Percentiles rank a stretch among this genome's conserved stretches.
phyloP scores from a whole-genome alignment of 2,888 invertebrate species.

The Brachynemurus nebulosus region DNA sequence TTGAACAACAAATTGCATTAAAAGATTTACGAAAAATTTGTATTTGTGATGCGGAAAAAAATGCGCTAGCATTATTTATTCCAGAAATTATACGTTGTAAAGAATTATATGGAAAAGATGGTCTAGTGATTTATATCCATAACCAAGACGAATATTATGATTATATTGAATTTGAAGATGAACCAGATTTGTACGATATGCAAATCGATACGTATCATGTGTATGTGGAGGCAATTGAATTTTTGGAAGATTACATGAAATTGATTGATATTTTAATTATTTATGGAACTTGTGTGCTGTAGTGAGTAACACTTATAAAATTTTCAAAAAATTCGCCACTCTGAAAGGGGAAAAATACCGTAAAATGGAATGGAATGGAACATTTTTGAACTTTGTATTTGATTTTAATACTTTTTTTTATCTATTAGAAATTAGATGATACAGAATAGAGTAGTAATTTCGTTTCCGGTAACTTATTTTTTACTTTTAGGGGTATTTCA shows the following conservation, averaged over 20 bases:
- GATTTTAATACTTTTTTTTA: no score
- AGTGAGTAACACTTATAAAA: slow-evolving; percentile 1
- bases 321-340: no score
- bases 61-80: slow-evolving; percentile 22
- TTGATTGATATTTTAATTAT: slow-evolving; percentile 38
- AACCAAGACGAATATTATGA: slow-evolving; percentile 22
- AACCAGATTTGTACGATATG: slow-evolving; percentile 16
- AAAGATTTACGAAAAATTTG: slow-evolving; percentile 18
- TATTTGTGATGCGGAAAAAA: slow-evolving; percentile 23
- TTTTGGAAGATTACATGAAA: slow-evolving; percentile 34
- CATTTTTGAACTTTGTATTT: no score
- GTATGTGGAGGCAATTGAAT: slow-evolving; percentile 30
- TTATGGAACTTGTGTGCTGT: slow-evolving; percentile 32
- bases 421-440: no score
- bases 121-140: slow-evolving; percentile 24
- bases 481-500: no score
- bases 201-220: slow-evolving; percentile 16
- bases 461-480: no score
- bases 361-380: no score
- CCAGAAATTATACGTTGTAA: slow-evolving; percentile 22
- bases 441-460: no score
- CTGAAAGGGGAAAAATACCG: no score
- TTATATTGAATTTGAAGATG: slow-evolving; percentile 20
- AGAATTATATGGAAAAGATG: slow-evolving; percentile 19
- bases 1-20: slow-evolving; percentile 9